phyloP scores from a whole-genome alignment of 2,797 vertebrate genomes.

The Danionella dracula region DNA sequence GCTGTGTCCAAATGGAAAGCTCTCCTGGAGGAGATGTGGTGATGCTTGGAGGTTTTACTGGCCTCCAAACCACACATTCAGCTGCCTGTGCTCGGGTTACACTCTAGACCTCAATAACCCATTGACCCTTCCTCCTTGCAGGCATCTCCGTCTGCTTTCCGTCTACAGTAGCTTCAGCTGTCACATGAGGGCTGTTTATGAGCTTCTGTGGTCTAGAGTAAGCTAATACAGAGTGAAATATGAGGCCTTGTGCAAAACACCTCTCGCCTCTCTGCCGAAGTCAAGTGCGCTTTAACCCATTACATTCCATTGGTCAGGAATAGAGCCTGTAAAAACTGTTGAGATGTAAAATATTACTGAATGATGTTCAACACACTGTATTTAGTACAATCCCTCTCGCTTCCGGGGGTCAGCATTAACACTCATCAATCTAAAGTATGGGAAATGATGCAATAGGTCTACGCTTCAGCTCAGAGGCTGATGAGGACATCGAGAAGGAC shows the following conservation, averaged over 20 bases:
- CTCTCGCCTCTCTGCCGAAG: constrained; percentile 4
- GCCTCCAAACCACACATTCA: constrained; percentile 26
- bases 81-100: constrained; percentile 14
- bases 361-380: no score
- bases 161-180: constrained; percentile 41
- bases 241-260: constrained; percentile 9
- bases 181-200: constrained; percentile 34
- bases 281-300: not conserved
- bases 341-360: not conserved
- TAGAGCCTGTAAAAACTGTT: not conserved
- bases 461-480: no score
- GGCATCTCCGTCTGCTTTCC: constrained; percentile 23
- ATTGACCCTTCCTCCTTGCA: constrained; percentile 28
- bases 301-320: no score
- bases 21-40: not conserved
- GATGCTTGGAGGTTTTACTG: constrained; percentile 30
- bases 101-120: constrained; percentile 18
- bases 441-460: no score
- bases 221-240: constrained; percentile 32
- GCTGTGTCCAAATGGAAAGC: not conserved
- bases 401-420: no score
- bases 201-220: constrained; percentile 31
- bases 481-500: no score
- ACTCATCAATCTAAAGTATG: no score
- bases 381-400: no score